phyloP scores from a whole-genome alignment of 2,888 invertebrate genomes.

The Eupeodes luniger region DNA sequence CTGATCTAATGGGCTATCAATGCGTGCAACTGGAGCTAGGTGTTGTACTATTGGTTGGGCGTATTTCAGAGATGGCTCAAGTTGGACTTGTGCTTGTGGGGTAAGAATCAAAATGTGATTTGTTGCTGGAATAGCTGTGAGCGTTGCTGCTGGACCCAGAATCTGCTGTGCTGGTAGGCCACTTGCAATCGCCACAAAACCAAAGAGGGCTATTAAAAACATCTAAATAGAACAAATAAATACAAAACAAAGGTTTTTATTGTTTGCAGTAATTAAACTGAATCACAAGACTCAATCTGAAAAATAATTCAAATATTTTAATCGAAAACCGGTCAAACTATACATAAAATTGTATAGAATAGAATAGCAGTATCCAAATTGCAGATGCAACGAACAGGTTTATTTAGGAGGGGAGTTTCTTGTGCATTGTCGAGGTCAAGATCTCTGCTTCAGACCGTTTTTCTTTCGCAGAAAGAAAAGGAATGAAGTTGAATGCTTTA shows the following conservation, averaged over 20 bases:
- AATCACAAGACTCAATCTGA: neutral
- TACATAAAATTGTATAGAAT: constrained; percentile 1
- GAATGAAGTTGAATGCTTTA: neutral
- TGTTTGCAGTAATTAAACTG: neutral
- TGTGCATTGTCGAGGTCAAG: constrained; percentile 68
- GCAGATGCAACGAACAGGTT: constrained; percentile 60
- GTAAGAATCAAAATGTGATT: constrained; percentile 82
- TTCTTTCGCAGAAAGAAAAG: neutral
- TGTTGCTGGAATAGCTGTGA: constrained; percentile 58
- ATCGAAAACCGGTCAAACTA: constrained; percentile 40
- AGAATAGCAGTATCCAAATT: constrained; percentile 19
- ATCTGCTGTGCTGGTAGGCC: constrained; percentile 64
- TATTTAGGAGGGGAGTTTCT: neutral
- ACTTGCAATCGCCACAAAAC: constrained; percentile 49
- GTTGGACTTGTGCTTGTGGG: constrained; percentile 83
- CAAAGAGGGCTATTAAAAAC: constrained; percentile 45
- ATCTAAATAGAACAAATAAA: constrained; percentile 48
- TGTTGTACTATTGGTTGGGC: constrained; percentile 79
- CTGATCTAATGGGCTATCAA: constrained; percentile 81
- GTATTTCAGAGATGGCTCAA: constrained; percentile 81
- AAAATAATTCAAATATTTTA: neutral
- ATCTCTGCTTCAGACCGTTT: constrained; percentile 25
- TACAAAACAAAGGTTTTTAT: neutral
- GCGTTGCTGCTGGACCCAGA: constrained; percentile 36
- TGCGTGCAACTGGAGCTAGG: constrained; percentile 81